These are phyloP conservation scores for Pterostichus niger DNA, from an alignment of 2,888 invertebrate species.

Conservation along the genomic window DNA sequence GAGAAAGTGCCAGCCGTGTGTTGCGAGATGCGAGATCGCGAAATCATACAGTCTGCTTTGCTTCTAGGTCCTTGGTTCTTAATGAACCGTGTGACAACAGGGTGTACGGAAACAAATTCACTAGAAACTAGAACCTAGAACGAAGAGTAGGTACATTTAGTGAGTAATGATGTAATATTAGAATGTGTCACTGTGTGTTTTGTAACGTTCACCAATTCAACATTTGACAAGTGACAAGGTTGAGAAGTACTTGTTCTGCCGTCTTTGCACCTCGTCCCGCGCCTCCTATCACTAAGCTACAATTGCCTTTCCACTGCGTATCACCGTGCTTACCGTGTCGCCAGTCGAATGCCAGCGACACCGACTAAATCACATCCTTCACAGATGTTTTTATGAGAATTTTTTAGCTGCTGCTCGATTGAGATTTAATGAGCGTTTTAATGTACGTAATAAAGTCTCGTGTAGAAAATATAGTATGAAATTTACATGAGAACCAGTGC, in stretches of 20 bases:
- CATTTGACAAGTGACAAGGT: slow-evolving; percentile 54
- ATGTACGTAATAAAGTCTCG: slow-evolving; percentile 59
- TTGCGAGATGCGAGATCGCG: slow-evolving; percentile 72
- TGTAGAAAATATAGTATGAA: slow-evolving; percentile 58
- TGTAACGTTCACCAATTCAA: slow-evolving; percentile 34
- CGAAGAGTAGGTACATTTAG: background rate
- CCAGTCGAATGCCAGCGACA: slow-evolving; percentile 10
- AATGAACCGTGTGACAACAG: too few relatives aligned
- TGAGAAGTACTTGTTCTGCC: slow-evolving; percentile 53
- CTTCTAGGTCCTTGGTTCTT: too few relatives aligned
- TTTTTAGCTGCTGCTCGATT: slow-evolving; percentile 54
- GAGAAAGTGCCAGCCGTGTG: slow-evolving; percentile 71
- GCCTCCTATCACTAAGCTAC: background rate
- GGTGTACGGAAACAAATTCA: too few relatives aligned
- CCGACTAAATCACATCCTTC: slow-evolving; percentile 56
- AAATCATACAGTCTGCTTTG: too few relatives aligned
- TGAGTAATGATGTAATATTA: background rate
- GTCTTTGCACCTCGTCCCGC: slow-evolving; percentile 25
- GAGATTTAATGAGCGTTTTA: slow-evolving; percentile 64
- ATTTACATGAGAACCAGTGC: slow-evolving; percentile 57
- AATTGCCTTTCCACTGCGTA: too few relatives aligned
- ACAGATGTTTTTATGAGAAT: slow-evolving; percentile 58
- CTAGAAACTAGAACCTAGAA: too few relatives aligned
- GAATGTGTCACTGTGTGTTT: slow-evolving; percentile 44
- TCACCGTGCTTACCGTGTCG: slow-evolving; percentile 23